Percentiles rank a stretch among this genome's conserved stretches.
phyloP scores from a whole-genome alignment of 2,113 vertebrate genomes.

The Ictidomys tridecemlineatus region DNA sequence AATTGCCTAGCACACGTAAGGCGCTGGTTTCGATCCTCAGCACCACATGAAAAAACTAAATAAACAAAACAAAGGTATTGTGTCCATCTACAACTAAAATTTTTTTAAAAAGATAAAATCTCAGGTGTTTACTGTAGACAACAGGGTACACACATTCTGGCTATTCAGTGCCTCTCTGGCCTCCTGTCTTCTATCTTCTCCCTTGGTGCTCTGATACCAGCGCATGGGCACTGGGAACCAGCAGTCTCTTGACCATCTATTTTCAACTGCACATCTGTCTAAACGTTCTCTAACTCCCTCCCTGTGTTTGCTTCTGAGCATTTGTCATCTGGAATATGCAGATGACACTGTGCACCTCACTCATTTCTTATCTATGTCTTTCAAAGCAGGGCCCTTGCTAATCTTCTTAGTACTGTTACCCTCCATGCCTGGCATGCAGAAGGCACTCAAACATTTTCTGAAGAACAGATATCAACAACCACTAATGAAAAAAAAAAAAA shows the following conservation, averaged over 20 bases:
- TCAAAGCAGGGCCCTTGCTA: background rate
- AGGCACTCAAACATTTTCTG: background rate
- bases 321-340: background rate
- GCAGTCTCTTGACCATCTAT: background rate
- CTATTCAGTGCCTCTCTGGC: no score
- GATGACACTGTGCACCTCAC: background rate
- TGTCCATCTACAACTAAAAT: no score
- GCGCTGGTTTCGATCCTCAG: no score
- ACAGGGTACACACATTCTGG: background rate
- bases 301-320: background rate
- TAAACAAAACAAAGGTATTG: no score
- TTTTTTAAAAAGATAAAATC: no score
- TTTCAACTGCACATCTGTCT: background rate
- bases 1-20: no score
- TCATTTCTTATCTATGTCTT: background rate
- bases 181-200: background rate
- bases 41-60: no score
- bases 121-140: background rate
- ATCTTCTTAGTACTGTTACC: background rate
- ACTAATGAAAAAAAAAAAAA: background rate
- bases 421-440: background rate
- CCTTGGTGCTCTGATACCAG: fast-evolving
- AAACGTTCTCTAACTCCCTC: background rate
- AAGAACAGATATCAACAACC: background rate
- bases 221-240: background rate